Conservation (phyloP, 2,113 vertebrate genomes). For the Alexandromys fortis region DNA sequence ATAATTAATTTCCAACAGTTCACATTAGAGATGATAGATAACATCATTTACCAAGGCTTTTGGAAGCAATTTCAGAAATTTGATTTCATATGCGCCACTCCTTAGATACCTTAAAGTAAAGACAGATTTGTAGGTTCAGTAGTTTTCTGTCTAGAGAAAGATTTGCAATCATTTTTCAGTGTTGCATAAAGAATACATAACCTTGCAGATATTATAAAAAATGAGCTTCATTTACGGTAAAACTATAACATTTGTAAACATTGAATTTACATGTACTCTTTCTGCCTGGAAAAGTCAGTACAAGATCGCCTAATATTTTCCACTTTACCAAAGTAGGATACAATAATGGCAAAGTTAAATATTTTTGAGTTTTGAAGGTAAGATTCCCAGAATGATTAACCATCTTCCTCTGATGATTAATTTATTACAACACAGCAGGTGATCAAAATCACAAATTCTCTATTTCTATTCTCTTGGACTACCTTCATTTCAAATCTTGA, state of each 20-base stretch:
- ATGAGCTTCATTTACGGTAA: conserved; percentile 52
- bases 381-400: conserved; percentile 20
- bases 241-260: conserved; percentile 69
- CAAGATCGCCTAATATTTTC: conserved; percentile 17
- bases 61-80: conserved; percentile 67
- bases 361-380: conserved; percentile 36
- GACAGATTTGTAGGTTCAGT: conserved; percentile 53
- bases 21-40: conserved; percentile 67
- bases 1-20: conserved; percentile 78
- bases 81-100: conserved; percentile 58
- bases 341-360: conserved; percentile 49
- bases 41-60: conserved; percentile 72
- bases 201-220: conserved; percentile 51
- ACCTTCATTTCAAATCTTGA: background rate
- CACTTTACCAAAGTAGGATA: conserved; percentile 30
- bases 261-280: conserved; percentile 69
- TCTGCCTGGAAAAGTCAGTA: conserved; percentile 59
- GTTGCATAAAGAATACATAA: conserved; percentile 69
- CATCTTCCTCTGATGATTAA: conserved; percentile 21
- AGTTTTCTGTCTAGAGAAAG: conserved; percentile 65
- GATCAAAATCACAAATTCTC: background rate
- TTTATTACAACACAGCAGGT: background rate
- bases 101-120: conserved; percentile 58
- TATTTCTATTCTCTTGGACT: conserved; percentile 17
- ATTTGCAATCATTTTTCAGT: conserved; percentile 77